Conservation (phyloP, 2,113 vertebrate species). For the Corythoichthys haematopterus region DNA sequence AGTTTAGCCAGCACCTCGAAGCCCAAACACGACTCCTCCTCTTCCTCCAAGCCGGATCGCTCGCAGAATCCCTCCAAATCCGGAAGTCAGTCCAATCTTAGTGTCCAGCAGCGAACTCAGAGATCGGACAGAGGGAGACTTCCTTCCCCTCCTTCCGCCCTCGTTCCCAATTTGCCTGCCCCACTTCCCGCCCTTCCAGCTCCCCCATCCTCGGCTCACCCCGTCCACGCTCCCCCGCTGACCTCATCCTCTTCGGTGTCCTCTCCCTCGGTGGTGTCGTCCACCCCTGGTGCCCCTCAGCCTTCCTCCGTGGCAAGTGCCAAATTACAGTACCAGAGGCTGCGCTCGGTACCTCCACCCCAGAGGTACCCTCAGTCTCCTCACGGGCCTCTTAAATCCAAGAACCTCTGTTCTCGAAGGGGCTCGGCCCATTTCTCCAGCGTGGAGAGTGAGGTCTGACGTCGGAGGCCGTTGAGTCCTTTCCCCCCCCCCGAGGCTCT, state of each 20-base stretch:
- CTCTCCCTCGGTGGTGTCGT: constrained; percentile 69
- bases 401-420: constrained; percentile 82
- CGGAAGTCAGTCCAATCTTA: constrained; percentile 84
- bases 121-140: constrained; percentile 55
- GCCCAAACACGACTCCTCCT: constrained; percentile 67
- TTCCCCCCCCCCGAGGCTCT: constrained; percentile 42
- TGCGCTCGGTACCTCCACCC: constrained; percentile 71
- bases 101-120: constrained; percentile 68
- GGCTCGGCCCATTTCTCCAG: constrained; percentile 90
- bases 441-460: constrained; percentile 88
- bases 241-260: constrained; percentile 72
- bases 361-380: constrained; percentile 74
- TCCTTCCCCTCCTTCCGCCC: constrained; percentile 59
- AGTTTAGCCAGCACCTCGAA: constrained; percentile 66
- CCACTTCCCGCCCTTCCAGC: constrained; percentile 69
- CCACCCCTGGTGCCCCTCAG: constrained; percentile 66
- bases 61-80: constrained; percentile 75
- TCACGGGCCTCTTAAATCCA: constrained; percentile 75
- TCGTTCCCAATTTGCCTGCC: constrained; percentile 54
- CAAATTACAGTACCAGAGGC: constrained; percentile 77
- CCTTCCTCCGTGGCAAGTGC: constrained; percentile 72
- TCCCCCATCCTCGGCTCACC: constrained; percentile 66
- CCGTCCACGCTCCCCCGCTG: constrained; percentile 60
- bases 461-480: constrained; percentile 31
- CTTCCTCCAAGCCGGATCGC: constrained; percentile 67